Evolutionary conservation across 2,888 invertebrate genomes (phyloP), one percentile per base, ranked within the genome.

Genomic region (Pedicia rivosa): DNA sequence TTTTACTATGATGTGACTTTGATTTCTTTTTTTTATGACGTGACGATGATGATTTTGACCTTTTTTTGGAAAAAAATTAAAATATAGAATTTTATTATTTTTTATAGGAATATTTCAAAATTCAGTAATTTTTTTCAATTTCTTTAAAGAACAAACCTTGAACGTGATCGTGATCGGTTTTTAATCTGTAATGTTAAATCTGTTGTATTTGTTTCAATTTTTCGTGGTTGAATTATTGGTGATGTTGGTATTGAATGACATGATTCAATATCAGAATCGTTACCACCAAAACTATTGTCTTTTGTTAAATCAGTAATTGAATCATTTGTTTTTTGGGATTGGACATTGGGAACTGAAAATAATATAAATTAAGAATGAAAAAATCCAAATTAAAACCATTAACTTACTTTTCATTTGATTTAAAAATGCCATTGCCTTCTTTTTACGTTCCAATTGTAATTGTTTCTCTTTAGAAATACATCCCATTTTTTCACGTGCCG

Each of bases 401-500:
- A 27, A 29, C 34, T 37, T 46, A 59, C 61, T 54, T 50, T 60
- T 60, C n/a, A 62, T 61, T 47, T 62, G 59, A 48, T 56, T 60
- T 8, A 84, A 67, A 57, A 91, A 88, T 52, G 81, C 79, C 8
- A 83, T 78, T 1, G 87, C 88, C 47, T 81, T 78, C 17, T 74
- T 72, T 46, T 84, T 78, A 1, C 90, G 62, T 53, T 84, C 84
- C 45, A 74, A 51, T 50, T 82, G 80, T 40, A 78, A 50, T 43
- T 65, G 54, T 44, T 71, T 60, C 51, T 72, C 71, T 48, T 67
- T 57, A 47, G 64, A 52, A 53, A 65, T 56, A 51, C 68, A 52
- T 44, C 71, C 66, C 48, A 77, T 50, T 57, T 73, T 59, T 55
- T 76, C 64, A 48, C 68, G 47, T 42, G 78, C 64, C 41, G 66